Base-by-base conservation (phyloP, 1,140 invertebrate species). In the Lucilia sericata region DNA sequence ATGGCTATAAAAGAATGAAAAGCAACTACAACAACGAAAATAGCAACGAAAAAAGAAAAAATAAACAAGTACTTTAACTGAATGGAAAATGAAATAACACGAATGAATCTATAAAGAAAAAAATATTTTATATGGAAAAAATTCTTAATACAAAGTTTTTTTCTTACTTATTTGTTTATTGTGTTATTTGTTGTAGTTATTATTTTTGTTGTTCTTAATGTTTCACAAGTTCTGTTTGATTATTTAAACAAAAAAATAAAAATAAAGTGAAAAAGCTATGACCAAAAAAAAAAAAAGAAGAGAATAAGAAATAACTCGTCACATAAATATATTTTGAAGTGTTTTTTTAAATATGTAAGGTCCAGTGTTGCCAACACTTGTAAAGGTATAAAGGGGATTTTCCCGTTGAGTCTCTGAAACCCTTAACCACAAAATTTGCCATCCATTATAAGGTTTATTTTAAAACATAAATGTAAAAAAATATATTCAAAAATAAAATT, bases 181-280 rank as follows among this genome's bases (percentile, higher is more conserved):
- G 65, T 70, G 51, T 55, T 55, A 55, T 55, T 55, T 70, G 19
- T 25, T 70, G n/a, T 70, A 25, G 55, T 60, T 70, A 21, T 60
- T 60, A 21, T 21, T 21, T 19, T 70, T 70, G 65, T 70, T 70
- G 65, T 70, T 70, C 17, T 70, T 70, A 55, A 55, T 13, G 21
- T 70, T 70, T 21, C 65, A 70, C 65, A 70, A 70, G 65, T 70
- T 25, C 65, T 70, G 65, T 70, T 70, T 70, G 65, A 70, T 70
- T 70, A 70, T 70, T 70, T 21, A 19, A 70, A 70, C 65, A 21
- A 19, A 19, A 19, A 70, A 19, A 70, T 8, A 9, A 70, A 19
- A 55, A 55, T 17, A 55, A 55, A 55, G 17, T 17, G 51, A 55
- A 55, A n/a, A 55, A 55, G 51, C 12, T 12, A 55, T 14, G 12